Percentiles rank a stretch among this genome's conserved stretches.
Conservation (phyloP, 2,888 invertebrate species). For the Perdita meconis region DNA sequence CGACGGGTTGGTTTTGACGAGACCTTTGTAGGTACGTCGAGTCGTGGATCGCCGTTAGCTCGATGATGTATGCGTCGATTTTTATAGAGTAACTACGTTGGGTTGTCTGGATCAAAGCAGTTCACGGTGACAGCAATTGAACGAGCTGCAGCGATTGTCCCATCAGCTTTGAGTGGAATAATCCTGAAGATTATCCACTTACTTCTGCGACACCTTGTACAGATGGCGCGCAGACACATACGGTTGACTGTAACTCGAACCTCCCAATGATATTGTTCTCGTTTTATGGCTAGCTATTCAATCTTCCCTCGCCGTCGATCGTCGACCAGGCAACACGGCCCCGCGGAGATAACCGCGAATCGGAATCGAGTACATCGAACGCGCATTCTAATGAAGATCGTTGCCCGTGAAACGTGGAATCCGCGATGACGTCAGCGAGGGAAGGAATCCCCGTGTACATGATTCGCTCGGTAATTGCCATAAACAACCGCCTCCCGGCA, state of each 20-base stretch:
- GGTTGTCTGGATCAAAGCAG: background rate
- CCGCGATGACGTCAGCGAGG: slow-evolving; percentile 49
- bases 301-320: background rate
- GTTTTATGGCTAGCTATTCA: background rate
- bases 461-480: slow-evolving; percentile 59
- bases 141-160: background rate
- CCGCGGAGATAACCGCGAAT: slow-evolving; percentile 4
- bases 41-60: background rate
- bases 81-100: background rate
- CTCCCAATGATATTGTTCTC: background rate
- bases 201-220: no score
- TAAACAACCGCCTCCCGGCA: slow-evolving; percentile 49
- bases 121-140: background rate
- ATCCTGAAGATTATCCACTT: no score
- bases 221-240: no score
- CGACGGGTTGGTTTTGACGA: slow-evolving; percentile 31
- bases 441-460: slow-evolving; percentile 52
- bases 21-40: slow-evolving; percentile 20
- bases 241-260: background rate
- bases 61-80: slow-evolving; percentile 3
- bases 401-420: slow-evolving; percentile 48
- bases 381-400: slow-evolving; percentile 64
- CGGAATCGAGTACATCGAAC: slow-evolving; percentile 26
- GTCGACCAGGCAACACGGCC: background rate
- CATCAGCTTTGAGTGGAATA: background rate